Conservation (phyloP, 2,888 invertebrate species). For the Spisula solida region DNA sequence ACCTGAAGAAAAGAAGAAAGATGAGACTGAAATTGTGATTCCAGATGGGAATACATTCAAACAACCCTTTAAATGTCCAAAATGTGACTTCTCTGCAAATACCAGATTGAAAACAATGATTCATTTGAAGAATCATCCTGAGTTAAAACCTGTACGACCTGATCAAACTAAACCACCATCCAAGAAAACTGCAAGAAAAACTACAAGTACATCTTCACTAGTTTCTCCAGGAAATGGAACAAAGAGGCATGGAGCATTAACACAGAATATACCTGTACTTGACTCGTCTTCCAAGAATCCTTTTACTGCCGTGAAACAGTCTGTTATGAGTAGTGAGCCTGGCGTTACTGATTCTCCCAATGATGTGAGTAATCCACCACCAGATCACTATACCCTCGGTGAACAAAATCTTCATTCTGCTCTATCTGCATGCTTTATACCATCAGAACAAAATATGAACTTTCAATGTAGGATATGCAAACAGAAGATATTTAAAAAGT, state of each 20-base stretch:
- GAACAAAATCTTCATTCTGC: slow-evolving; percentile 74
- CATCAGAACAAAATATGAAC: slow-evolving; percentile 65
- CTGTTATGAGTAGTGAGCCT: slow-evolving; percentile 30
- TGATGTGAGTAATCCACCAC: slow-evolving; percentile 13
- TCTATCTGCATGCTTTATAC: slow-evolving; percentile 72
- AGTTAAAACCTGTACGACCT: slow-evolving; percentile 64
- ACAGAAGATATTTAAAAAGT: slow-evolving; percentile 79
- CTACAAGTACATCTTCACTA: slow-evolving; percentile 32
- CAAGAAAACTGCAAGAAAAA: slow-evolving; percentile 64
- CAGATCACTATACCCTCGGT: slow-evolving; percentile 68
- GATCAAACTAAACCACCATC: background rate
- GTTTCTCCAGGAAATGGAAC: background rate
- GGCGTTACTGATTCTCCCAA: background rate
- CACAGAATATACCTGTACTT: slow-evolving; percentile 42
- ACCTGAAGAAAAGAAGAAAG: slow-evolving; percentile 18
- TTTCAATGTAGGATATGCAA: slow-evolving; percentile 79
- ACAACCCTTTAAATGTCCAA: slow-evolving; percentile 74
- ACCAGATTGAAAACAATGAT: slow-evolving; percentile 70
- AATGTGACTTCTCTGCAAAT: slow-evolving; percentile 74
- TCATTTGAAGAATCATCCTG: slow-evolving; percentile 74
- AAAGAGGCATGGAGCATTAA: slow-evolving; percentile 36
- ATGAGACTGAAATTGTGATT: slow-evolving; percentile 61
- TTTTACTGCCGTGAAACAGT: slow-evolving; percentile 64
- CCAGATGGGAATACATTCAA: slow-evolving; percentile 77
- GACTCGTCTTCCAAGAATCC: slow-evolving; percentile 52